Base-by-base conservation (phyloP, 2,797 vertebrate species). In the Peromyscus attwateri region DNA sequence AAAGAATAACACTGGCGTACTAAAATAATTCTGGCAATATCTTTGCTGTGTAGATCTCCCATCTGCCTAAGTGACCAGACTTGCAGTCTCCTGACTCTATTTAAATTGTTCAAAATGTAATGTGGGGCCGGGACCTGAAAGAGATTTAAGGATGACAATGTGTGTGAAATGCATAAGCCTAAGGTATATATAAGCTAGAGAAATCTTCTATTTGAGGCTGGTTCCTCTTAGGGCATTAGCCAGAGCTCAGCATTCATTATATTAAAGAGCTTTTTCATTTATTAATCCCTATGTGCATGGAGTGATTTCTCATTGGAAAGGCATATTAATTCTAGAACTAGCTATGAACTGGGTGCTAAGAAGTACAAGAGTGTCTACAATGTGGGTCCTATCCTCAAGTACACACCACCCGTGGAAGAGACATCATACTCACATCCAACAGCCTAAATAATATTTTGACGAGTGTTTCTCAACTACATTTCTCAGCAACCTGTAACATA, bases 391-490 rank as follows among this genome's bases (percentile, higher is more conserved):
- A 25, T 73, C 52, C 34, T 92, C 52, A 43, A 82, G 77, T 1
- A 85, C 37, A 92, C n/a, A 52, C 31, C 37, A 46, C 19, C 57
- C 75, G 23, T 46, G 19, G 52, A 37, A 3, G 52, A 89, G 66
- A 90, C 40, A 79, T 17, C 11, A 43, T 13, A 10, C 68, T 64
- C 57, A 29, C 19, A 68, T 46, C 57, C 27, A 46, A 76, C 11
- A 90, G 17, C 25, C 95, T 81, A 92, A 94, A 92, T 73, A 6
- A 23, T 57, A 46, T 66, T 73, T 92, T 81, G 57, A 29, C 21
- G 70, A 87, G 11, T n/a, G 9, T 77, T 91, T 66, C 81, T 96
- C 87, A 77, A 87, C 40, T 68, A 77, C 57, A 90, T 89, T 90
- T 95, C 52, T 85, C 71, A 88, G 88, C 43, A 93, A 83, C 43